Evolutionary conservation across 2,113 vertebrate genomes (phyloP).

Genomic region (Patagioenas fasciata): DNA sequence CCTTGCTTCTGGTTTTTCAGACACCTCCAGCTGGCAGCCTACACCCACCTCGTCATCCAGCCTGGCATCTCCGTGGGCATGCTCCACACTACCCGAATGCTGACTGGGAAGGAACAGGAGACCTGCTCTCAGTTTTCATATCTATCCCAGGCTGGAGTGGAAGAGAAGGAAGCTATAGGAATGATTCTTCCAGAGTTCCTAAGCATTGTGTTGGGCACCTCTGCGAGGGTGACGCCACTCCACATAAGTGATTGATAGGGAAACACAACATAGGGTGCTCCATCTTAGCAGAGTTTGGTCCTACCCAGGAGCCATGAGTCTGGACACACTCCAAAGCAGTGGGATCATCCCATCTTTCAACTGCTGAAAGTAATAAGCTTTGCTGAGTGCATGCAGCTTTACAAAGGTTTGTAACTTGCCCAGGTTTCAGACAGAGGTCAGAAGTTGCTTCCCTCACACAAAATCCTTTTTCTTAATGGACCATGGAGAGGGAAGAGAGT

Average conservation of each 20-base stretch:
- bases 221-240: not conserved
- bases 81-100: not conserved
- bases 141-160: not conserved
- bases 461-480: not conserved
- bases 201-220: not conserved
- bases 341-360: not conserved
- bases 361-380: not conserved
- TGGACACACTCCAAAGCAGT: accelerated
- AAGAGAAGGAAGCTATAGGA: not conserved
- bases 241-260: accelerated
- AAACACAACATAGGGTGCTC: accelerated
- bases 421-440: not conserved
- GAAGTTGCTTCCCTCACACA: not conserved
- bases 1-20: not conserved
- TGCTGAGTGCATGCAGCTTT: not conserved
- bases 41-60: not conserved
- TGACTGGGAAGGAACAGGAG: not conserved
- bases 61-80: accelerated
- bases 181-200: not conserved
- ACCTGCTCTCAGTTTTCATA: not conserved
- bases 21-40: not conserved
- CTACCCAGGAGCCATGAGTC: not conserved
- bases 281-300: accelerated
- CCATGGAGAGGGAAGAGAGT: not conserved
- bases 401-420: not conserved